Percentiles rank a stretch among this genome's conserved stretches.
Conservation (phyloP, 2,888 invertebrate species). For the Stictocephala bisonia region DNA sequence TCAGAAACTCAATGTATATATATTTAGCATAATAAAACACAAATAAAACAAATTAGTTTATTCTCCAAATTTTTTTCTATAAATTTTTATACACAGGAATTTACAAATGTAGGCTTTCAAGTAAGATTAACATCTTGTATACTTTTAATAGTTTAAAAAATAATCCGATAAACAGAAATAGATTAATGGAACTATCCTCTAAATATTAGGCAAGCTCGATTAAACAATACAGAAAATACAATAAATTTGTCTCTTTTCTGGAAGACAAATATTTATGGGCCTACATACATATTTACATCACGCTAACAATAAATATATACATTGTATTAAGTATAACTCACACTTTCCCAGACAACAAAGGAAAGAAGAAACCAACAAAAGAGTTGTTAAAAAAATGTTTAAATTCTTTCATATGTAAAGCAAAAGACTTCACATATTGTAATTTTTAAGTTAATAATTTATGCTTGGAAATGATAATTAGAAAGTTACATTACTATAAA, state of each 20-base stretch:
- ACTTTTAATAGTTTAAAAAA: constrained; percentile 30
- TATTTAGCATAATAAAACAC: not conserved
- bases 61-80: constrained; percentile 23
- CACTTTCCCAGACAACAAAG: too few relatives aligned
- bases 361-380: too few relatives aligned
- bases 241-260: constrained; percentile 11
- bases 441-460: too few relatives aligned
- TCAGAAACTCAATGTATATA: not conserved
- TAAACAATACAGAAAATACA: constrained; percentile 29
- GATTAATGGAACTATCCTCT: not conserved
- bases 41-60: constrained; percentile 12
- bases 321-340: too few relatives aligned
- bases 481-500: not conserved
- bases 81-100: constrained; percentile 23
- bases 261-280: constrained; percentile 9
- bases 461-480: too few relatives aligned
- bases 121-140: constrained; percentile 18
- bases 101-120: constrained; percentile 26
- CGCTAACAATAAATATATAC: constrained; percentile 17
- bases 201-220: constrained; percentile 33
- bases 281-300: constrained; percentile 38
- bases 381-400: too few relatives aligned
- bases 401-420: too few relatives aligned
- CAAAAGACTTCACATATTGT: too few relatives aligned
- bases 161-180: not conserved